Conservation (phyloP, 1,140 invertebrate species). For the Mycetomoellerius zeteki region DNA sequence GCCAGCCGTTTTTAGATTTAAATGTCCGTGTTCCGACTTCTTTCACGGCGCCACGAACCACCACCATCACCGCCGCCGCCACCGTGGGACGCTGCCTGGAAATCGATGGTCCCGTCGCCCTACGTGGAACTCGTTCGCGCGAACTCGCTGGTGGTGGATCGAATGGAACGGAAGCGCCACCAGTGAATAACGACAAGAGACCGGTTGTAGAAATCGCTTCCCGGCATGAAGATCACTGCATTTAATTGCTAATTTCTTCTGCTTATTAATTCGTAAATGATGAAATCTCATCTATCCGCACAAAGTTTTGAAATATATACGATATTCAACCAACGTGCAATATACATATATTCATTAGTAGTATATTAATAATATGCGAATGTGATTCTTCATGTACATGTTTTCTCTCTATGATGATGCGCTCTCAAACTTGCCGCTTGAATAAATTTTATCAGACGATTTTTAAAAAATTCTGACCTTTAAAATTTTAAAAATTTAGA, state of each 20-base stretch:
- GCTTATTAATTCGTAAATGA: conserved; percentile 33
- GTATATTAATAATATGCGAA: not conserved
- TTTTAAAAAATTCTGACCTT: not conserved
- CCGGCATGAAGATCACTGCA: conserved; percentile 8
- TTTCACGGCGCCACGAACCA: conserved; percentile 71
- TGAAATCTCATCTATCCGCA: not conserved
- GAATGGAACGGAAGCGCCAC: conserved; percentile 55
- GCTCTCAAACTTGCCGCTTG: not conserved
- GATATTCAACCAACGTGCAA: not conserved
- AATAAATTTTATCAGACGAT: not conserved
- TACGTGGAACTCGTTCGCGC: conserved; percentile 57
- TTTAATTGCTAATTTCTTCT: conserved; percentile 45
- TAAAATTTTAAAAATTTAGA: not conserved
- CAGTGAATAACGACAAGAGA: conserved; percentile 47
- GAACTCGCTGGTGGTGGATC: conserved; percentile 53
- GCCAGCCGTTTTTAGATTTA: conserved; percentile 82
- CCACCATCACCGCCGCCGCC: conserved; percentile 45
- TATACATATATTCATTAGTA: not conserved
- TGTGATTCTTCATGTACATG: not conserved
- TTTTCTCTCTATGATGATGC: not conserved
- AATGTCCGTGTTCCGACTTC: conserved; percentile 73
- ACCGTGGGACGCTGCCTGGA: conserved; percentile 67
- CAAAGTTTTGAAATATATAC: conserved; percentile 1
- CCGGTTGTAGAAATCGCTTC: not conserved
- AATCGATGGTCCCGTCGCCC: conserved; percentile 71